These are phyloP conservation scores for Phrynocephalus versicolor DNA, from an alignment of 2,113 vertebrate genomes.

Conservation along the genomic window DNA sequence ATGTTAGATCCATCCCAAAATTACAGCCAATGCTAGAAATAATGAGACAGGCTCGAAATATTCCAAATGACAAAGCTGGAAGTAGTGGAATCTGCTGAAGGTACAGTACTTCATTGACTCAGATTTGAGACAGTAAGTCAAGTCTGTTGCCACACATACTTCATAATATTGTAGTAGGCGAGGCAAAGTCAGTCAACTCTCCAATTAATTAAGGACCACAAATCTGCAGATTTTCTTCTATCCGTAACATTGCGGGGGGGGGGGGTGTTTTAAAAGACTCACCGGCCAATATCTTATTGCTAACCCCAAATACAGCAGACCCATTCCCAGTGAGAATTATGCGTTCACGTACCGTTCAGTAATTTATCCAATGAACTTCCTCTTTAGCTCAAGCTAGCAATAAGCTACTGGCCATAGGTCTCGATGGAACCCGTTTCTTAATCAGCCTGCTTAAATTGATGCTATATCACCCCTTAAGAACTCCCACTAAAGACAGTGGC, in stretches of 20 bases:
- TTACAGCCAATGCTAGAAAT: background rate
- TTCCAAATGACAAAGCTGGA: background rate
- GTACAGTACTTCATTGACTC: too few species aligned
- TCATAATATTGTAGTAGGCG: too few species aligned
- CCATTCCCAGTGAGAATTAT: too few species aligned
- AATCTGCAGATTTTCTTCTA: background rate
- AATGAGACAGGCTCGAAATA: background rate
- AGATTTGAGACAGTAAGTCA: background rate
- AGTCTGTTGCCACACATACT: too few species aligned
- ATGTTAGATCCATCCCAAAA: too few species aligned
- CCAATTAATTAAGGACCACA: background rate
- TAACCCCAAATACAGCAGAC: too few species aligned
- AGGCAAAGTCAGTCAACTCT: background rate
- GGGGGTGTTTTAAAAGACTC: background rate
- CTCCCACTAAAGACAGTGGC: background rate
- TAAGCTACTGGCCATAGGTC: background rate
- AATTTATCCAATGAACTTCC: too few species aligned
- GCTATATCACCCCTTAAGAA: background rate
- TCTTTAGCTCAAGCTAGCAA: background rate
- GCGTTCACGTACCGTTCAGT: too few species aligned
- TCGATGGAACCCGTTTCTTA: background rate
- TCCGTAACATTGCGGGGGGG: background rate
- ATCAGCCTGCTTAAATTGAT: background rate
- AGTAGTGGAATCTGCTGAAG: too few species aligned
- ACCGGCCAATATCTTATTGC: too few species aligned